Percentiles rank a stretch among this genome's conserved stretches.
Evolutionary conservation across 2,888 invertebrate species (phyloP).

Genomic region (Eilema depressum): DNA sequence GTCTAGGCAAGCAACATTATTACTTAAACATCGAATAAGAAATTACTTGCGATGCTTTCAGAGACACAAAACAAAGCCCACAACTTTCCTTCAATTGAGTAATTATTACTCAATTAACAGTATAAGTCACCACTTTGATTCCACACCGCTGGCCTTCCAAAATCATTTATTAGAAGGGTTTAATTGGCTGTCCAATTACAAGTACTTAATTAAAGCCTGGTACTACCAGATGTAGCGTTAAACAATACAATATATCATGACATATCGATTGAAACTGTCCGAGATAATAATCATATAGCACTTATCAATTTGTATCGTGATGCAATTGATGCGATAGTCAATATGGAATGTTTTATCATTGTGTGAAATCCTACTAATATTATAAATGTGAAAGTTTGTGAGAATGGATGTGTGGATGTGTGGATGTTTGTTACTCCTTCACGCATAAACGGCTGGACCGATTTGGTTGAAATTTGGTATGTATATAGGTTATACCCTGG

Average conservation of each 20-base stretch:
- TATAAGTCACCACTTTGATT: not conserved
- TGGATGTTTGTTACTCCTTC: too few species aligned
- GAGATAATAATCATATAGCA: conserved; percentile 5
- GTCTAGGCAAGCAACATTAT: not conserved
- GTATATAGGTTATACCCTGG: too few species aligned
- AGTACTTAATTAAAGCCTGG: not conserved
- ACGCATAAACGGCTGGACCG: too few species aligned
- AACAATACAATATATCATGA: not conserved
- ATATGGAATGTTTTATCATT: not conserved
- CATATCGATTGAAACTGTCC: not conserved
- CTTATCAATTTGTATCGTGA: not conserved
- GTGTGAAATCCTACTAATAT: too few species aligned
- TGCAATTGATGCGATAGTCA: not conserved
- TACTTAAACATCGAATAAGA: not conserved
- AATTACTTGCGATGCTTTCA: not conserved
- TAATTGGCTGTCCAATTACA: conserved; percentile 10
- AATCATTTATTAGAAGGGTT: not conserved
- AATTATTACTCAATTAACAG: not conserved
- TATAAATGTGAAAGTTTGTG: too few species aligned
- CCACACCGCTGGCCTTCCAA: not conserved
- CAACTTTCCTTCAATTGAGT: not conserved
- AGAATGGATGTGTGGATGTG: too few species aligned
- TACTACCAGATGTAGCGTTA: not conserved
- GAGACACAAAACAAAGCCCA: not conserved
- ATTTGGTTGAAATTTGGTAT: too few species aligned